phyloP scores from a whole-genome alignment of 2,797 vertebrate genomes.

The Avahi laniger region DNA sequence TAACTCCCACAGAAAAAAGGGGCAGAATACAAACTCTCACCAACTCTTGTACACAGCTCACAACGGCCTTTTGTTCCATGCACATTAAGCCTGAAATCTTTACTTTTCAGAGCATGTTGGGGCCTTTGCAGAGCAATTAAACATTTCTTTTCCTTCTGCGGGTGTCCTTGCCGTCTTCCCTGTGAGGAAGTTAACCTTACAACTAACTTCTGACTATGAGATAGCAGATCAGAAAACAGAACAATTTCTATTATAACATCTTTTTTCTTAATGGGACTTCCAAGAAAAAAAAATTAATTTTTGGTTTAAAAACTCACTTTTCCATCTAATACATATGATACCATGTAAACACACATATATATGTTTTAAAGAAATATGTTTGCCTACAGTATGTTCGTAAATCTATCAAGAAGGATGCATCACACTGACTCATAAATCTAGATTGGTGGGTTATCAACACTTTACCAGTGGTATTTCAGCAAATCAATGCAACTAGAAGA shows the following conservation, averaged over 20 bases:
- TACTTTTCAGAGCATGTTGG: slow-evolving; percentile 78
- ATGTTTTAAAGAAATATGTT: background rate
- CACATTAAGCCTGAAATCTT: slow-evolving; percentile 82
- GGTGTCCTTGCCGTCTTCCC: slow-evolving; percentile 52
- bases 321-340: background rate
- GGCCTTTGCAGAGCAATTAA: slow-evolving; percentile 75
- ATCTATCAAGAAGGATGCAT: background rate
- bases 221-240: slow-evolving; percentile 48
- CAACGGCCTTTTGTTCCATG: slow-evolving; percentile 90
- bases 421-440: background rate
- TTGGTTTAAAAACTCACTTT: background rate
- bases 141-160: slow-evolving; percentile 62
- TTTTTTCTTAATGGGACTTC: slow-evolving; percentile 49
- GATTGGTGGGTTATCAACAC: background rate
- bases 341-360: background rate
- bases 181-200: slow-evolving; percentile 4
- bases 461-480: slow-evolving; percentile 6
- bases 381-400: background rate
- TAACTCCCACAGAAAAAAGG: slow-evolving; percentile 97
- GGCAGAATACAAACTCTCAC: slow-evolving; percentile 95
- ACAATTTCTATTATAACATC: background rate
- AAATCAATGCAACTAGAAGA: slow-evolving; percentile 23
- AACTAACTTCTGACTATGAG: slow-evolving; percentile 60
- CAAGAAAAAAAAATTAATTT: background rate
- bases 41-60: slow-evolving; percentile 87